Base-by-base conservation (phyloP, 2,113 vertebrate genomes). In the Sarotherodon lohbergeri region DNA sequence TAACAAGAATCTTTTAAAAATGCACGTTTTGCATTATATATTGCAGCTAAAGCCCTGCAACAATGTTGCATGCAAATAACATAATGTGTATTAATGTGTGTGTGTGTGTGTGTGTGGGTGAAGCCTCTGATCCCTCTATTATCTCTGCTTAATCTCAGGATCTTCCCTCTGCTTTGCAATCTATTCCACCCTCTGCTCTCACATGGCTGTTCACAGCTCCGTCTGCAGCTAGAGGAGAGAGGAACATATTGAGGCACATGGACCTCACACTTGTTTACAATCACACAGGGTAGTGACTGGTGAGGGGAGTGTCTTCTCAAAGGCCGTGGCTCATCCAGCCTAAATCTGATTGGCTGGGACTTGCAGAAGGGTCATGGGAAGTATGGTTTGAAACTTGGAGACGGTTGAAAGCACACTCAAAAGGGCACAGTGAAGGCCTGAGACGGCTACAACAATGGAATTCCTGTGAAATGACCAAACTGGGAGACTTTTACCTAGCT, bases 221-320 rank as follows among this genome's bases (percentile, higher is more conserved):
- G 80, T 9, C 54, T 61, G 85, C 80, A 76, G 46, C 55, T 55
- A 36, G 48, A 54, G 61, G 48, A 43, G 43, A 82, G n/a, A 76
- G 81, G 90, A 94, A 95, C 92, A 94, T 63, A 63, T 85, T 86
- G 88, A 73, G 83, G 90, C 94, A 95, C 94, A 95, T 94, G 93
- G 87, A 22, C 73, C 87, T 90, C 80, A 48, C 88, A 63, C 84
- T 94, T 95, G 93, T 95, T 96, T 95, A 93, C 91, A 80, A 91
- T 84, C 54, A 54, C 81, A 82, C 22, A 54, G 66, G 88, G 94
- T 91, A 11, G 83, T 81, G 85, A 46, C 89, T 43, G 9, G 7
- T 7, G 36, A 29, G 54, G 81, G 73, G 56, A 9, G 78, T 19
- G 80, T 17, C 34, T 27, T 61, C 29, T 83, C 32, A 91, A 91